A percentile compares a stretch with the other conserved stretches of the same genome.
These are phyloP conservation scores for Limnephilus marmoratus DNA, from an alignment of 2,888 invertebrate genomes.

Conservation along the genomic window DNA sequence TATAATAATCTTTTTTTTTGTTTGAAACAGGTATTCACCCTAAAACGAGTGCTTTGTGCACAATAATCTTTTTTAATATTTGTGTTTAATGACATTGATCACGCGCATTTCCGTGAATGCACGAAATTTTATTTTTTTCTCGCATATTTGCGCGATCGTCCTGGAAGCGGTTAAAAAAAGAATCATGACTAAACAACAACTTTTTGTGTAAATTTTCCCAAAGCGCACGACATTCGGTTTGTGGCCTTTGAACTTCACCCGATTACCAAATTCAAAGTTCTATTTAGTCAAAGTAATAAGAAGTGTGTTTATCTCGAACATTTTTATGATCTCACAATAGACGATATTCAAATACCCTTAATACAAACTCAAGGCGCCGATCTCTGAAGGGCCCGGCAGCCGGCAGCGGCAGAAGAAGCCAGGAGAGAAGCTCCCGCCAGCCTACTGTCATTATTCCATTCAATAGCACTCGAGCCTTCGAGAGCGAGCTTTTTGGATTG, in stretches of 20 bases:
- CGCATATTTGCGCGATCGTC: no score
- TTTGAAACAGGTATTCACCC: no score
- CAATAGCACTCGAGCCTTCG: constrained; percentile 59
- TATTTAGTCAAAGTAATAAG: neutral
- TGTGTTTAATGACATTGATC: no score
- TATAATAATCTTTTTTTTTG: no score
- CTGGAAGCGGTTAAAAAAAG: no score
- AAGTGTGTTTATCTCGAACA: constrained; percentile 30
- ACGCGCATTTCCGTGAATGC: no score
- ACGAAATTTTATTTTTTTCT: no score
- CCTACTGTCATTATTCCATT: constrained; percentile 58
- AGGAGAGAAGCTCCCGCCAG: neutral
- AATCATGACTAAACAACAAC: no score
- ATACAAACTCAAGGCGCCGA: constrained; percentile 23
- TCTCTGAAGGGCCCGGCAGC: constrained; percentile 3
- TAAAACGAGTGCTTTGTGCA: no score
- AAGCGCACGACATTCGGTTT: neutral
- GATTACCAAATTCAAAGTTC: neutral
- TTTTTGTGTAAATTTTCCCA: neutral
- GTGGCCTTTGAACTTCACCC: neutral
- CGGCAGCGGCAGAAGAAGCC: neutral
- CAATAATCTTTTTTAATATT: no score
- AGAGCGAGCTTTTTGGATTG: constrained; percentile 56
- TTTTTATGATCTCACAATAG: constrained; percentile 37
- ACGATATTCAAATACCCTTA: constrained; percentile 32